phyloP scores from a whole-genome alignment of 2,113 vertebrate genomes.

The Tenebrosternarchus preto region DNA sequence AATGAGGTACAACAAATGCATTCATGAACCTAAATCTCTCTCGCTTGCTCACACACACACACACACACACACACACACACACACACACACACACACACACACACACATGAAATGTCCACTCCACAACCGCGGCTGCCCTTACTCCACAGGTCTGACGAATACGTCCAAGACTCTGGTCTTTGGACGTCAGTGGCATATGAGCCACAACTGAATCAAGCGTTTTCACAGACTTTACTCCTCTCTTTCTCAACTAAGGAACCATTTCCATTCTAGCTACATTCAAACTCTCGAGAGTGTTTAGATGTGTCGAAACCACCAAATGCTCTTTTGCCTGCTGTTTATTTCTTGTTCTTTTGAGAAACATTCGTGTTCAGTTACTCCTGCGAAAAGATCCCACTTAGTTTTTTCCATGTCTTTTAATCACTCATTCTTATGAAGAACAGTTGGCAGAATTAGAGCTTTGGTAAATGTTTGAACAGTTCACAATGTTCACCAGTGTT shows the following conservation, averaged over 20 bases:
- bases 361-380: not conserved
- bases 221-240: constrained; percentile 7
- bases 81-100: constrained; percentile 61
- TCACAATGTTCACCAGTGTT: too few relatives aligned
- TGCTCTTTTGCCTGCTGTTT: constrained; percentile 19
- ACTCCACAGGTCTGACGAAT: constrained; percentile 4
- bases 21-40: constrained; percentile 18
- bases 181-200: constrained; percentile 36
- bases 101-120: not conserved
- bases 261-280: constrained; percentile 37
- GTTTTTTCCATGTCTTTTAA: constrained; percentile 44
- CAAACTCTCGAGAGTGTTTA: constrained; percentile 34
- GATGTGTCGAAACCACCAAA: constrained; percentile 35
- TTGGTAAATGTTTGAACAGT: too few relatives aligned
- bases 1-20: constrained; percentile 21
- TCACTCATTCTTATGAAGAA: not conserved
- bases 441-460: too few relatives aligned
- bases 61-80: constrained; percentile 13
- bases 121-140: not conserved
- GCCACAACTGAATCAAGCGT: constrained; percentile 33
- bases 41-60: constrained; percentile 9
- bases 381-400: constrained; percentile 9
- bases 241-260: constrained; percentile 31
- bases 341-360: constrained; percentile 30
- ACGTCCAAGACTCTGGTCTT: constrained; percentile 29